phyloP scores from a whole-genome alignment of 2,888 invertebrate species.

The Agrenia bidenticulata region DNA sequence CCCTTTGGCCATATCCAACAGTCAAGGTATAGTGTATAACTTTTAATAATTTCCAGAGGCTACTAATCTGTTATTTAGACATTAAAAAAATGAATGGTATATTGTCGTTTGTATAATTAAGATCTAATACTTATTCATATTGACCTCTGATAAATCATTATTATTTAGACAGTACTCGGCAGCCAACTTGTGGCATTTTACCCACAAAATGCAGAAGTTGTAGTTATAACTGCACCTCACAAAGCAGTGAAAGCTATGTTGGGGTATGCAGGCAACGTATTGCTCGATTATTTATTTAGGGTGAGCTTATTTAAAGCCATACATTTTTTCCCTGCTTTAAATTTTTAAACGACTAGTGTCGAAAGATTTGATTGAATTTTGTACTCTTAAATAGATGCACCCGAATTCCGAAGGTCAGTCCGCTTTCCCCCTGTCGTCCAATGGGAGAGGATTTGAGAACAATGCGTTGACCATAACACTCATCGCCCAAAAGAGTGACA shows the following conservation, averaged over 20 bases:
- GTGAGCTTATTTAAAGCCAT: slow-evolving; percentile 38
- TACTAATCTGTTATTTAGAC: too few species aligned
- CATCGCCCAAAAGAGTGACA: slow-evolving; percentile 42
- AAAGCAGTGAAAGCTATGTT: slow-evolving; percentile 51
- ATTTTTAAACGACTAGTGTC: slow-evolving; percentile 3
- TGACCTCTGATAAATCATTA: too few species aligned
- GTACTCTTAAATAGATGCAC: too few species aligned
- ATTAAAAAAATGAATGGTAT: too few species aligned
- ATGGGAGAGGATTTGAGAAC: slow-evolving; percentile 44
- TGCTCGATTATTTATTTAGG: slow-evolving; percentile 51
- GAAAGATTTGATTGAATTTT: too few species aligned
- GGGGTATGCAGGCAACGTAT: slow-evolving; percentile 52
- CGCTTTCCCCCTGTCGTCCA: slow-evolving; percentile 34
- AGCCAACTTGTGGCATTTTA: slow-evolving; percentile 42
- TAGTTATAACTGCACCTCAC: slow-evolving; percentile 46
- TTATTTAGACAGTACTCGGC: slow-evolving; percentile 40
- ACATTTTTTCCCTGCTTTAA: background rate
- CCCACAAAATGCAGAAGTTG: slow-evolving; percentile 50
- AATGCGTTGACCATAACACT: slow-evolving; percentile 47
- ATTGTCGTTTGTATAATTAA: too few species aligned
- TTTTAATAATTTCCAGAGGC: too few species aligned
- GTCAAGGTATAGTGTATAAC: slow-evolving; percentile 48
- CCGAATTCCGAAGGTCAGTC: slow-evolving; percentile 50
- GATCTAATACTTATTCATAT: too few species aligned
- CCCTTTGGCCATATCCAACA: slow-evolving; percentile 71